These are phyloP conservation scores for Misgurnus anguillicaudatus DNA, from an alignment of 2,113 vertebrate genomes.

Conservation along the genomic window DNA sequence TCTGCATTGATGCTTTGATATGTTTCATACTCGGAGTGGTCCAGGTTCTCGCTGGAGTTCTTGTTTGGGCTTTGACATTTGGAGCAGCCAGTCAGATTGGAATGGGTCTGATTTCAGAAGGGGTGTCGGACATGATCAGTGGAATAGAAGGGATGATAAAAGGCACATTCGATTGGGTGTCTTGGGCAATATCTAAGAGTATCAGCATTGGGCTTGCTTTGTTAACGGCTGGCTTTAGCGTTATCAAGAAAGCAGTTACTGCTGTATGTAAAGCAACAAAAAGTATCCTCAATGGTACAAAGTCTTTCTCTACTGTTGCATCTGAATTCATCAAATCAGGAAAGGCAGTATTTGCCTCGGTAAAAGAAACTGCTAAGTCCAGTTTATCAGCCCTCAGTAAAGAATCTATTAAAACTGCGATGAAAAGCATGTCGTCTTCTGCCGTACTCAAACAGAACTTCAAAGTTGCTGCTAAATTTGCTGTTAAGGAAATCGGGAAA, in stretches of 20 bases:
- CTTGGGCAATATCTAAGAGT: slow-evolving; percentile 53
- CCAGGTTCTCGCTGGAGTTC: slow-evolving; percentile 46
- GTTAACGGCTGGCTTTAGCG: slow-evolving; percentile 37
- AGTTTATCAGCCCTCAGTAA: neutral
- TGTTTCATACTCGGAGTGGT: slow-evolving; percentile 43
- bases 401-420: neutral
- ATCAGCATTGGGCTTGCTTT: slow-evolving; percentile 50
- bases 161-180: slow-evolving; percentile 50
- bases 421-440: slow-evolving; percentile 21
- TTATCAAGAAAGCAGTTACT: slow-evolving; percentile 5
- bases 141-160: slow-evolving; percentile 49
- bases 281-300: slow-evolving; percentile 27
- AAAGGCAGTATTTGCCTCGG: slow-evolving; percentile 17
- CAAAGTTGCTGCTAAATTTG: slow-evolving; percentile 6
- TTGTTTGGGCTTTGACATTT: slow-evolving; percentile 45
- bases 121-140: slow-evolving; percentile 51
- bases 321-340: slow-evolving; percentile 35
- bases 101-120: slow-evolving; percentile 48
- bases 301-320: slow-evolving; percentile 33
- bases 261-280: slow-evolving; percentile 24
- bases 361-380: slow-evolving; percentile 5
- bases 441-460: slow-evolving; percentile 30
- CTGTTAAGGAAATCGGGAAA: slow-evolving; percentile 43
- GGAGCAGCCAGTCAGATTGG: slow-evolving; percentile 49
- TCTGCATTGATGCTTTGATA: slow-evolving; percentile 43